Base-by-base conservation (phyloP, 2,113 vertebrate species). In the Pelecanus crispus region DNA sequence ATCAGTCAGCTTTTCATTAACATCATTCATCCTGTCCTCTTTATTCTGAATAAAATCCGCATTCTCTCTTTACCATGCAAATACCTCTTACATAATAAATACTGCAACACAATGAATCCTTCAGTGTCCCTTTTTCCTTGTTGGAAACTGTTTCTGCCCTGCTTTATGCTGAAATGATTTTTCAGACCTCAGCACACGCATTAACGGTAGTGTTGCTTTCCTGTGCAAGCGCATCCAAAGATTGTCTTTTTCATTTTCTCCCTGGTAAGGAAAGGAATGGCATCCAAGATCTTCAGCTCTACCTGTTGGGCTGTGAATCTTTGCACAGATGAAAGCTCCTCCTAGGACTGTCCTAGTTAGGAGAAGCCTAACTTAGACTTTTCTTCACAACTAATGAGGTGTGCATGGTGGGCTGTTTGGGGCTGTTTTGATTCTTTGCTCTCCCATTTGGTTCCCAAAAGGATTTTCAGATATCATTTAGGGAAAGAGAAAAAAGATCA, bases 1-100 rank as follows among this genome's bases (percentile, higher is more conserved):
- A 94, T 96, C 95, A 87, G 44, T 92, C 94, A 94, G 78, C 62
- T 91, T 91, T 96, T 91, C 91, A 89, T 91, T 89, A 79, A 72
- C 77, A 94, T 89, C 77, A 96, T 88, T 96, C 92, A 94, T 87
- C 53, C 53, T 31, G 3, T 75, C 31, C 55, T 81, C 81, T 75
- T 75, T 40, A 90, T 40, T 81, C 70, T 59, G 72, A 92, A 80
- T 55, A 92, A 91, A 94, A 91, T 75, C 81, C 85, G 81, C 61
- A 85, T 92, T 93, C 42, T 84, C 75, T 92, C 81, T 96, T 92
- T 91, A 75, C 83, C 71, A 86, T 90, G 80, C 68, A 94, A 95
- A 93, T 94, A 84, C 52, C 80, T 74, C 88, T 94, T 92, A 93
- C 40, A 75, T 94, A 95, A 95, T 89, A 95, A 90, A 94, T 81